Conservation (phyloP, 2,888 invertebrate genomes). For the Eupithecia inturbata region DNA sequence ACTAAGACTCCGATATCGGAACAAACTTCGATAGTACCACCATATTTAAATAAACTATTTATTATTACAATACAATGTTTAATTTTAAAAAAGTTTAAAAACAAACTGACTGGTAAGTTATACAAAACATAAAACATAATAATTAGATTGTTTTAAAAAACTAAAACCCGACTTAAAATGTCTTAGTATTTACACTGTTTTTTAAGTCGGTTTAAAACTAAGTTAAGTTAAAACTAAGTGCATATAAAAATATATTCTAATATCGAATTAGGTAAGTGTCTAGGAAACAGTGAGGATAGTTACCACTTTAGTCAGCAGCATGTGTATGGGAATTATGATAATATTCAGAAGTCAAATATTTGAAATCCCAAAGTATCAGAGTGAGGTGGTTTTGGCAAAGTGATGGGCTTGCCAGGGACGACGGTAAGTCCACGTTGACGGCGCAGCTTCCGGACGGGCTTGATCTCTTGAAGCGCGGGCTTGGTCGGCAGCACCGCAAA, state of each 20-base stretch:
- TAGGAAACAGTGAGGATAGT: background rate
- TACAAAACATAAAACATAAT: background rate
- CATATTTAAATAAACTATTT: conserved; percentile 62
- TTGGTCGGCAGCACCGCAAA: conserved; percentile 72
- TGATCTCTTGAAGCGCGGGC: conserved; percentile 51
- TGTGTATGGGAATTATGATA: background rate
- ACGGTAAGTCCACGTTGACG: conserved; percentile 71
- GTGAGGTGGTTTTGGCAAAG: conserved; percentile 63
- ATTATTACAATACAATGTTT: conserved; percentile 35
- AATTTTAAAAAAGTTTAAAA: background rate
- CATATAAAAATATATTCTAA: background rate
- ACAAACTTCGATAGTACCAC: conserved; percentile 7
- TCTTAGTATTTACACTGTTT: no score
- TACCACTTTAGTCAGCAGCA: background rate
- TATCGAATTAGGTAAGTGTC: background rate
- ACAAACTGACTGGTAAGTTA: background rate
- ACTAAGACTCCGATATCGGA: conserved; percentile 48
- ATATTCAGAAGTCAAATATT: conserved; percentile 66
- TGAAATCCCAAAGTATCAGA: conserved; percentile 68
- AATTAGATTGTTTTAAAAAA: no score
- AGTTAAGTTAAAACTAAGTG: background rate
- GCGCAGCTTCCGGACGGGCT: conserved; percentile 62
- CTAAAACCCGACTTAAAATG: no score
- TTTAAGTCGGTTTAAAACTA: background rate
- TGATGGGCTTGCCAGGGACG: conserved; percentile 67